Evolutionary conservation across 2,113 vertebrate genomes (phyloP).

Genomic region (Catagonus wagneri): DNA sequence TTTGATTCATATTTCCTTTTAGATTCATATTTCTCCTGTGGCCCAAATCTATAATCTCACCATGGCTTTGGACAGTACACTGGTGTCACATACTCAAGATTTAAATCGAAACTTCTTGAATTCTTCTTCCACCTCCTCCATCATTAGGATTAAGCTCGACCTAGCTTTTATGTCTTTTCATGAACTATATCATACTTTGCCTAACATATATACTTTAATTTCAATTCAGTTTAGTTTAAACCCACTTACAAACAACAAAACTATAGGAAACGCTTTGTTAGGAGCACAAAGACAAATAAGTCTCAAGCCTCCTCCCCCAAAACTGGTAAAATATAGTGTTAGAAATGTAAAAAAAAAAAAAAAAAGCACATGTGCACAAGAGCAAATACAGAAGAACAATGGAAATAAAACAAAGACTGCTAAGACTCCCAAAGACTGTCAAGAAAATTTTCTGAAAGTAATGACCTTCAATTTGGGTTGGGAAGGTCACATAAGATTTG

Average conservation of each 20-base stretch:
- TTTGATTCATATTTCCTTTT: background rate
- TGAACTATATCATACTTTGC: background rate
- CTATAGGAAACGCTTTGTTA: background rate
- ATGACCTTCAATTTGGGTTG: background rate
- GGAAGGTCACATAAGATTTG: conserved; percentile 18
- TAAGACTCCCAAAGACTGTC: background rate
- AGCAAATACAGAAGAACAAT: background rate
- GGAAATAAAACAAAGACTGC: background rate
- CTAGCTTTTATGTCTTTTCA: background rate
- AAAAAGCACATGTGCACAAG: background rate
- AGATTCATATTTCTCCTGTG: background rate
- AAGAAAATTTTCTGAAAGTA: conserved; percentile 32
- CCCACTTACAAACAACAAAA: background rate
- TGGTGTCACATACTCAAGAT: background rate
- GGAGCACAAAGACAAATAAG: background rate
- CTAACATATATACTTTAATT: background rate
- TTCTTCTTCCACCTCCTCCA: background rate
- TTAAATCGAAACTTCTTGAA: background rate
- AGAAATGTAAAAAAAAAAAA: background rate
- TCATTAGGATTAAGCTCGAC: background rate
- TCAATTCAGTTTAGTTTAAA: background rate
- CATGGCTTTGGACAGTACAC: background rate
- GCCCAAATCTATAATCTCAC: background rate
- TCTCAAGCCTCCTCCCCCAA: background rate
- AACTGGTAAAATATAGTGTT: background rate